Evolutionary conservation across 30 jellyfish, hydroid and myxozoan species (phyloP).

Genomic region (Pseudorhiza aurosa): DNA sequence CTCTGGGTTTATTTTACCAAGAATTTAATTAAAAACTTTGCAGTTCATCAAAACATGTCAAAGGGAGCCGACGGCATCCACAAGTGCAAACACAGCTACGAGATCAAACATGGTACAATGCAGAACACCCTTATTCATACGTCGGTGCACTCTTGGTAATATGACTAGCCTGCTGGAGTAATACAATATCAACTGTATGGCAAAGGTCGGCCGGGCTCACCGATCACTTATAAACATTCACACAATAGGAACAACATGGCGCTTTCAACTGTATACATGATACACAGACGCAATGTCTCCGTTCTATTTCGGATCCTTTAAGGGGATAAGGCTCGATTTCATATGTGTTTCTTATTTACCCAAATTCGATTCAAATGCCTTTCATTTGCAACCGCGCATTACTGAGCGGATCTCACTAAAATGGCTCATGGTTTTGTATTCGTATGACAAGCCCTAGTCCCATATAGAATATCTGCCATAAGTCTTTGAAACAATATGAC

Average conservation of each 20-base stretch:
- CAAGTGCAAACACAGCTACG: slow-evolving; percentile 45
- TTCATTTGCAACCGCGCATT: slow-evolving; percentile 52
- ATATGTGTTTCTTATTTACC: slow-evolving; percentile 44
- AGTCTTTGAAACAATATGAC: slow-evolving; percentile 1
- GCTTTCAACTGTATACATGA: slow-evolving; percentile 38
- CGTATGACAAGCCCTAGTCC: slow-evolving; percentile 16
- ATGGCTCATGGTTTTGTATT: slow-evolving; percentile 32
- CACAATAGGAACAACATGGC: slow-evolving; percentile 30
- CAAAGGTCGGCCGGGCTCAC: slow-evolving; percentile 63
- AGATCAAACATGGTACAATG: slow-evolving; percentile 46
- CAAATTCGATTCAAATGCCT: slow-evolving; percentile 54
- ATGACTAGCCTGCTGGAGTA: slow-evolving; percentile 28
- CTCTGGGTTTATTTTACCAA: slow-evolving; percentile 73
- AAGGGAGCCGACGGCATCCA: slow-evolving; percentile 62
- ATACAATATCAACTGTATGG: slow-evolving; percentile 39
- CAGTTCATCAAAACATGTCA: slow-evolving; percentile 70
- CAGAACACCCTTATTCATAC: slow-evolving; percentile 10
- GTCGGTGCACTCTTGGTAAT: slow-evolving; percentile 69
- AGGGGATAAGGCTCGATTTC: slow-evolving; percentile 54
- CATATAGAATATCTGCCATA: slow-evolving; percentile 8
- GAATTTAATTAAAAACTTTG: slow-evolving; percentile 71
- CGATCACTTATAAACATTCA: slow-evolving; percentile 49
- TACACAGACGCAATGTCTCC: slow-evolving; percentile 1
- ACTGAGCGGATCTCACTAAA: slow-evolving; percentile 42
- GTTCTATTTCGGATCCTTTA: slow-evolving; percentile 43